A percentile compares a stretch with the other conserved stretches of the same genome.
Evolutionary conservation across 2,888 invertebrate genomes (phyloP).

Genomic region (Ophioninae sp.): DNA sequence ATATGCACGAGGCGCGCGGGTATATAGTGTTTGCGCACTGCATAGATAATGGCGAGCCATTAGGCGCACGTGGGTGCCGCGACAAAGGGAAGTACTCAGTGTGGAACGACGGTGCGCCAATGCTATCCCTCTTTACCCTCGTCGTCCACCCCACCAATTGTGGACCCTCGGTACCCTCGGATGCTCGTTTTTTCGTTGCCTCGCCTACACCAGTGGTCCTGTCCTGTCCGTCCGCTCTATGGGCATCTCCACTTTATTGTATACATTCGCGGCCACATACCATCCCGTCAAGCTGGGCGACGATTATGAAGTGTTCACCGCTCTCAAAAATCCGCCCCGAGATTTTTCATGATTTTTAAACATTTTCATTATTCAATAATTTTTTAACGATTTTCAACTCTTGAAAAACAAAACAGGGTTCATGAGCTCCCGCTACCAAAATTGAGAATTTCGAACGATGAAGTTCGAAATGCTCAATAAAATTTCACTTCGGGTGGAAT

Average conservation of each 20-base stretch:
- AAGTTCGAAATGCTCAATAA: too few relatives aligned
- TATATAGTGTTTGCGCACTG: slow-evolving; percentile 49
- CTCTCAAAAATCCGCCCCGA: too few relatives aligned
- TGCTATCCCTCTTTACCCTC: background rate
- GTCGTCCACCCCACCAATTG: background rate
- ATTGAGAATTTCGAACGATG: too few relatives aligned
- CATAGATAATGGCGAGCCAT: slow-evolving; percentile 69
- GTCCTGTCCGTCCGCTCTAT: slow-evolving; percentile 5
- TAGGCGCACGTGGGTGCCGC: slow-evolving; percentile 72
- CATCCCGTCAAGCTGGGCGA: too few relatives aligned
- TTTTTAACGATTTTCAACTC: too few relatives aligned
- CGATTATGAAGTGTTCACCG: background rate
- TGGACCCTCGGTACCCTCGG: background rate
- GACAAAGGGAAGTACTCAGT: slow-evolving; percentile 68
- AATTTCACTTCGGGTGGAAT: too few relatives aligned
- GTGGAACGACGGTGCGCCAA: slow-evolving; percentile 34
- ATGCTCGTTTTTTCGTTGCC: background rate
- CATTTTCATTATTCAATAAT: too few relatives aligned
- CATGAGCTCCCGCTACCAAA: too few relatives aligned
- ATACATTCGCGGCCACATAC: background rate
- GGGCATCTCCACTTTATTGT: background rate
- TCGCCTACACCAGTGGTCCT: slow-evolving; percentile 1
- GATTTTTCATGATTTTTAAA: too few relatives aligned
- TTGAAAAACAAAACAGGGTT: too few relatives aligned
- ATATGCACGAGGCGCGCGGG: slow-evolving; percentile 48